Conservation (phyloP, 2,888 invertebrate species). For the Tubiluchus corallicola region DNA sequence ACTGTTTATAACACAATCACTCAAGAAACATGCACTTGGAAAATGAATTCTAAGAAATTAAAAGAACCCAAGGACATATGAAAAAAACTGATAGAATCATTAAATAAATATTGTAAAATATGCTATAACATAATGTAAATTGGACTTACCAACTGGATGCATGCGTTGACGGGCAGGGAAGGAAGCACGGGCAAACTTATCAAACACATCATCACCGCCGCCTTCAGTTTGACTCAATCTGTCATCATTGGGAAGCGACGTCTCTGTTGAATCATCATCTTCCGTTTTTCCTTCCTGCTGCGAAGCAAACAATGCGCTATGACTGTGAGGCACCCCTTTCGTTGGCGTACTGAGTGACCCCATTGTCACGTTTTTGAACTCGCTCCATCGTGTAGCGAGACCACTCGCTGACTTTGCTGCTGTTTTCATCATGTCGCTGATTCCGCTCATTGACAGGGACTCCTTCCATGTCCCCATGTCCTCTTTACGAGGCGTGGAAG, state of each 20-base stretch:
- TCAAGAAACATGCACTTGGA: no score
- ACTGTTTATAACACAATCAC: no score
- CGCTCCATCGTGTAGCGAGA: neutral
- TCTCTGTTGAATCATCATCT: no score
- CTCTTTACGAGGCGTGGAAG: neutral
- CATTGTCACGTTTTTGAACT: neutral
- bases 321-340: neutral
- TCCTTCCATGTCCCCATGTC: neutral
- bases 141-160: neutral
- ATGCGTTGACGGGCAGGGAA: conserved; percentile 1
- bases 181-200: conserved; percentile 1
- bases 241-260: no score
- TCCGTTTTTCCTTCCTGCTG: no score
- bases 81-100: no score
- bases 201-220: neutral
- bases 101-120: no score
- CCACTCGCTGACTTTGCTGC: neutral
- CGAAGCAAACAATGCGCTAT: neutral
- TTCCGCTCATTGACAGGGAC: neutral
- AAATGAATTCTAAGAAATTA: no score
- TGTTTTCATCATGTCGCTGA: neutral
- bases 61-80: no score
- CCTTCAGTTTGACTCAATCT: no score
- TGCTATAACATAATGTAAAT: no score
- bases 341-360: neutral